Base-by-base conservation (phyloP, 1,140 invertebrate species). In the Papilio polyxenes region DNA sequence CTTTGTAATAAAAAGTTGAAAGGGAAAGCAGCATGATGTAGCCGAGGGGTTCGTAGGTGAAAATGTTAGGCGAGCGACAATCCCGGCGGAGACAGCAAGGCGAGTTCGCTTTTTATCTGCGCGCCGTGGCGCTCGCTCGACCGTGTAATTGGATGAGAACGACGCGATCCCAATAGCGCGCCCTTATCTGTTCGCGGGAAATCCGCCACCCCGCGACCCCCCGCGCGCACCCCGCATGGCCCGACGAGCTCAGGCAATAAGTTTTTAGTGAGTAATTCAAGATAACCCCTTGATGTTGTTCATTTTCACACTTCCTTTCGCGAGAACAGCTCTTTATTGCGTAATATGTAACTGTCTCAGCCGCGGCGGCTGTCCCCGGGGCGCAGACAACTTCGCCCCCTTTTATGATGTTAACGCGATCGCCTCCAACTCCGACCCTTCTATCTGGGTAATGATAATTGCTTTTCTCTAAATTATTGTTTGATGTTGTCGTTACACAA, bases 121-220 rank as follows among this genome's bases (percentile, higher is more conserved):
- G 87, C 86, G 85, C 83, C 86, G 84, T 89, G 87, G 88, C 85
- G 88, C 86, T 83, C 92, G 90, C 92, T 94, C 94, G 90, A 93
- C 92, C 94, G 93, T 95, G 92, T 94, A 95, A 95, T 95, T 95
- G 94, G 94, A 95, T 94, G 92, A 94, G 91, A 93, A 92, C 90
- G 90, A 89, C 88, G 90, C 92, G 92, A 93, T 93, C 93, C 93
- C 93, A 93, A 94, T 94, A 94, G 90, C 90, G 88, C 84, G 90
- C 89, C 90, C 93, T 94, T 94, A 94, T 94, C 93, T 94, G 92
- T 93, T 94, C 93, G 92, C 92, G 91, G 91, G 89, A 90, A 93
- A 94, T 92, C 90, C 92, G 79, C 86, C 89, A 88, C 89, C 89
- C 80, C 62, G 84, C 76, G 65, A 78, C 81, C 83, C 81, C 84